Conservation (phyloP, 2,888 invertebrate species). For the Ochlodes sylvanus region DNA sequence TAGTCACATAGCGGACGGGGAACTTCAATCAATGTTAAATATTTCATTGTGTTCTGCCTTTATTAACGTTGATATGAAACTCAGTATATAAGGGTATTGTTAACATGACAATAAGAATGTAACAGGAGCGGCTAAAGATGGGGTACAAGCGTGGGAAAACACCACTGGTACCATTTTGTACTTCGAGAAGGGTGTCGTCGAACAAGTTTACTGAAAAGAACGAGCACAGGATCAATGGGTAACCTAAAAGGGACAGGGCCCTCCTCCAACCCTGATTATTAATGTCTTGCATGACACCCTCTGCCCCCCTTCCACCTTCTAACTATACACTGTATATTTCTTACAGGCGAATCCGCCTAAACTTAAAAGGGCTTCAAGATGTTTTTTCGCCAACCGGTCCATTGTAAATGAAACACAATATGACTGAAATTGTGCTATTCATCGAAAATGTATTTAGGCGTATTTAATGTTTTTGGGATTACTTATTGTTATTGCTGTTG, state of each 20-base stretch:
- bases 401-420: slow-evolving; percentile 64
- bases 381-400: slow-evolving; percentile 51
- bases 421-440: slow-evolving; percentile 61
- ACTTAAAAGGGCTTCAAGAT: slow-evolving; percentile 51
- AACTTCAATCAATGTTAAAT: slow-evolving; percentile 11
- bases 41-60: background rate
- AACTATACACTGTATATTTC: slow-evolving; percentile 46
- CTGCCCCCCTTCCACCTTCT: slow-evolving; percentile 41
- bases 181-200: slow-evolving; percentile 13
- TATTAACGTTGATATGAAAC: background rate
- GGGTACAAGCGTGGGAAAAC: slow-evolving; percentile 21
- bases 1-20: background rate
- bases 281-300: slow-evolving; percentile 51
- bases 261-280: slow-evolving; percentile 48
- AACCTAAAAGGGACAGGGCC: slow-evolving; percentile 22
- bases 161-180: slow-evolving; percentile 6
- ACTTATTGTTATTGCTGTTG: slow-evolving; percentile 53
- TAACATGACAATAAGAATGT: slow-evolving; percentile 21
- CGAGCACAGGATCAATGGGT: slow-evolving; percentile 24
- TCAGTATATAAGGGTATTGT: slow-evolving; percentile 23
- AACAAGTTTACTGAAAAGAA: slow-evolving; percentile 18
- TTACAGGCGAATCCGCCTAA: slow-evolving; percentile 45
- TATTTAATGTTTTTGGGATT: slow-evolving; percentile 50
- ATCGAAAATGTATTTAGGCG: slow-evolving; percentile 51
- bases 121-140: slow-evolving; percentile 19